Base-by-base conservation (phyloP, 2,113 vertebrate species). In the Gallinago media region DNA sequence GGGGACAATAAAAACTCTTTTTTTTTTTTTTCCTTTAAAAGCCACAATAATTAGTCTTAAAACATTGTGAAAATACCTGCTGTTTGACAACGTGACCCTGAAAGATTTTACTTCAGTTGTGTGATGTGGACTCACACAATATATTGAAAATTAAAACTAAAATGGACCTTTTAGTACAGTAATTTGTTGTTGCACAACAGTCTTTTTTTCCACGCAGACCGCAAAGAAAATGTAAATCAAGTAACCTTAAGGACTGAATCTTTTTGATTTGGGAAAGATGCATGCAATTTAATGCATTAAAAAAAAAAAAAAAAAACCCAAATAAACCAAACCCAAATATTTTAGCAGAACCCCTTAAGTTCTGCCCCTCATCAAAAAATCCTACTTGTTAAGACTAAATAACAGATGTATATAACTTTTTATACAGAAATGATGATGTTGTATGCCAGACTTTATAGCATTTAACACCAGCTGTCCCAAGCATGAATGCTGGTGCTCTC, bases 201-300 rank as follows among this genome's bases (percentile, higher is more conserved):
- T n/a, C 38, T 8, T 74, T 92, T 89, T 76, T 83, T 81, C 67
- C 55, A 38, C 74, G 95, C 82, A 91, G 94, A 63, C 34, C 56
- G 88, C 42, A 93, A 94, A 93, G 84, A 66, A 97, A 96, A 94
- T 66, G 50, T 44, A 25, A 93, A 88, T 95, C 72, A 90, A 95
- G 94, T 94, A 94, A 97, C 78, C 84, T 97, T 90, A 94, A 94
- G 91, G 83, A 90, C 23, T 83, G 79, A 97, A 94, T 94, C 68
- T 93, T 97, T 95, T 96, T 96, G 77, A 91, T 93, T 96, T 88
- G 84, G 90, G 88, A 95, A 97, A 96, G n/a, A n/a, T n/a, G n/a
- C n/a, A n/a, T n/a, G n/a, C n/a, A n/a, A n/a, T n/a, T n/a, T n/a
- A n/a, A n/a, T n/a, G n/a, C n/a, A n/a, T n/a, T n/a, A n/a, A n/a